phyloP scores from a whole-genome alignment of 1,140 invertebrate genomes.

The Bilobella aurantiaca region DNA sequence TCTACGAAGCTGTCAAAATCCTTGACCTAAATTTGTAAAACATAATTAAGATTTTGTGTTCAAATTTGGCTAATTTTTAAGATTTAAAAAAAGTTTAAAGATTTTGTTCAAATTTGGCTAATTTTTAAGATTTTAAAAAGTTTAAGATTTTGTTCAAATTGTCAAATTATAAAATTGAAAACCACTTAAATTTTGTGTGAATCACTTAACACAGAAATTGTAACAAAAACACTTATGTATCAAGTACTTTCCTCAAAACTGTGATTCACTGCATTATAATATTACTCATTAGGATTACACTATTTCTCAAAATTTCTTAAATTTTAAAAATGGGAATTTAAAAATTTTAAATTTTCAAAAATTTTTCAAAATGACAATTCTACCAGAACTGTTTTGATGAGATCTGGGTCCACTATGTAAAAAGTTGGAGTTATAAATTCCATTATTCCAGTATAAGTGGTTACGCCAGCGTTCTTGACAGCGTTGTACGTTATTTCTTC shows the following conservation, averaged over 20 bases:
- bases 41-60: background rate
- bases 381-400: background rate
- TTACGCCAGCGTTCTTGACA: background rate
- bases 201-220: background rate
- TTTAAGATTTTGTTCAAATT: background rate
- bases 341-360: background rate
- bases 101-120: background rate
- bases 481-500: background rate
- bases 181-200: background rate
- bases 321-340: background rate
- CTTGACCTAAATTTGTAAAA: constrained; percentile 8
- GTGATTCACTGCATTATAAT: no score
- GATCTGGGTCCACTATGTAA: background rate
- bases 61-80: background rate
- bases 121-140: background rate
- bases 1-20: constrained; percentile 18
- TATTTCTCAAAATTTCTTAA: background rate
- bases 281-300: no score
- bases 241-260: no score
- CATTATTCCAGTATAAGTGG: background rate
- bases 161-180: background rate
- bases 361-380: no score
- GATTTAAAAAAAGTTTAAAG: background rate
- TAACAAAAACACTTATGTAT: no score
- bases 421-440: background rate